Percentiles rank a stretch among this genome's conserved stretches.
Conservation (phyloP, 2,797 vertebrate species). For the Oceanodroma leucorhoa region DNA sequence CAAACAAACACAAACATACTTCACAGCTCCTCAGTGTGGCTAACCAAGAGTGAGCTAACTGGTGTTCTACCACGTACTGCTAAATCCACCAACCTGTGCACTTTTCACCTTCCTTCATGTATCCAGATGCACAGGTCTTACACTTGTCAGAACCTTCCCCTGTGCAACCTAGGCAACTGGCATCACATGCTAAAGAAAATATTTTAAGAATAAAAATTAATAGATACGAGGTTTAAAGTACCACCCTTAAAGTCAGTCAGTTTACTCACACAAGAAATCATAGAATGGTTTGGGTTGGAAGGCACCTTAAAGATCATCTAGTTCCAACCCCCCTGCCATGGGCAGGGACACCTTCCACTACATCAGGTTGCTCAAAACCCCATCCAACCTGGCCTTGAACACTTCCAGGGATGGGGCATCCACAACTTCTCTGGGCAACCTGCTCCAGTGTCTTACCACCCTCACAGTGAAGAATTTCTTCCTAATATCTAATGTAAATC, state of each 20-base stretch:
- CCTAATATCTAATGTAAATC: background rate
- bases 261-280: background rate
- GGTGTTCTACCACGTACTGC: background rate
- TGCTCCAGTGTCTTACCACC: background rate
- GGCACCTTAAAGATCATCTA: background rate
- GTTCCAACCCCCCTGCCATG: rapidly evolving
- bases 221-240: background rate
- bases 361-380: background rate
- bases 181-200: constrained; percentile 82
- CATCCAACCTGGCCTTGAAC: background rate
- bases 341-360: background rate
- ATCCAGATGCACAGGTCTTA: constrained; percentile 81
- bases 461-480: background rate
- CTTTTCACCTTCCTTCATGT: constrained; percentile 75
- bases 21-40: background rate
- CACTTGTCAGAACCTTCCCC: constrained; percentile 84
- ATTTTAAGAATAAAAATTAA: background rate
- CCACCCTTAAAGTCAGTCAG: background rate
- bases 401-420: background rate
- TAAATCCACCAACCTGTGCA: constrained; percentile 81
- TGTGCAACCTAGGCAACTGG: constrained; percentile 84
- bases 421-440: background rate
- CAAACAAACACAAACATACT: rapidly evolving
- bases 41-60: background rate
- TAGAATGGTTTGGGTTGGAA: background rate